Base-by-base conservation (phyloP, 2,888 invertebrate species). In the Cenopis cana region DNA sequence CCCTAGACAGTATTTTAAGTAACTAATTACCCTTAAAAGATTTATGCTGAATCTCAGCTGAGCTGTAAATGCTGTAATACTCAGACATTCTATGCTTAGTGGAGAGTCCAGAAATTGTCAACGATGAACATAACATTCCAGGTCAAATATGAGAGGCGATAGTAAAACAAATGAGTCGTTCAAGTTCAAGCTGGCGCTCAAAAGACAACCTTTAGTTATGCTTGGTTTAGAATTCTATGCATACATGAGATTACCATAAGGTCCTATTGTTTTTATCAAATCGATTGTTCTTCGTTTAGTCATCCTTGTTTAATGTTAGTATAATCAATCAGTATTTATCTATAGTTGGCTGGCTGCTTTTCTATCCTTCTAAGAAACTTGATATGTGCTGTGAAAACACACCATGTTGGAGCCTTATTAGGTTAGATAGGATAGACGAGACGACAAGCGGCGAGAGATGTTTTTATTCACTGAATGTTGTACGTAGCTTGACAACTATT, bases 181-280 rank as follows among this genome's bases (percentile, higher is more conserved):
- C 46, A 55, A 24, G n/a, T n/a, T n/a, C n/a, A n/a, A 70, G 66
- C 66, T 56, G 52, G 17, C 18, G 55, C 38, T 67, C 61, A 71
- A 71, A 69, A 61, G 60, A 17, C 67, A 36, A 38, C 61, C 71
- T 67, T 71, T 71, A 71, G 71, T 67, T 71, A 71, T 61, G 71
- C 66, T 64, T 57, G 50, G 68, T 81, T 85, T 82, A 75, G 77
- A 77, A 86, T 85, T 85, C 84, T 76, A 75, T 74, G 79, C 83
- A 78, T 79, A 78, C 73, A 74, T 36, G 73, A 70, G 79, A 84
- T 86, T 85, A 84, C 78, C 86, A 85, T 89, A 85, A 81, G 82
- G 81, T 76, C 77, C 80, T 79, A 83, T 82, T 84, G 83, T 85
- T 81, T 71, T 82, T 77, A 77, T 80, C 74, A 77, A 82, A 85